phyloP scores from a whole-genome alignment of 2,797 vertebrate genomes.

The Mormyrops boulengeri region DNA sequence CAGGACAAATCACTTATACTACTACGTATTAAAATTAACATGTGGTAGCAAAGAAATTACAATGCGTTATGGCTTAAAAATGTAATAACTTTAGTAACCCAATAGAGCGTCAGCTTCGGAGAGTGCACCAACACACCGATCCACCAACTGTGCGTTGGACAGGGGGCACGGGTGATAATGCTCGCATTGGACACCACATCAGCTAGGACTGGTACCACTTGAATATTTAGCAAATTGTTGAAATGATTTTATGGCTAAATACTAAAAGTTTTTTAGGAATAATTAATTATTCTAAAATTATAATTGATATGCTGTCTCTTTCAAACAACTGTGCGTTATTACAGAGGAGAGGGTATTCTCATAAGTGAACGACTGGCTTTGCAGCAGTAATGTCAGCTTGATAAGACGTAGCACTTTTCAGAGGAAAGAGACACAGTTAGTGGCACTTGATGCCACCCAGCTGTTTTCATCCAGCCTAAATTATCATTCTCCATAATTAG shows the following conservation, averaged over 20 bases:
- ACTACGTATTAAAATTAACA: background rate
- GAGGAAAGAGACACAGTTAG: background rate
- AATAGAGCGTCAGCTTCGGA: background rate
- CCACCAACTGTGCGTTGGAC: background rate
- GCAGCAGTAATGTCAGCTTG: background rate
- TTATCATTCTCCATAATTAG: background rate
- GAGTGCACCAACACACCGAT: too few species aligned
- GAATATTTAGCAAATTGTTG: background rate
- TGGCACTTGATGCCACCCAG: background rate
- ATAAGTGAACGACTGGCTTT: background rate
- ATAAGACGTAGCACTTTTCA: background rate
- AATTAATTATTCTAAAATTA: background rate
- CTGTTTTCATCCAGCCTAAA: background rate
- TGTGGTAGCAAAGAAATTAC: background rate
- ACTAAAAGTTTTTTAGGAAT: background rate
- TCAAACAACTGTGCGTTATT: background rate
- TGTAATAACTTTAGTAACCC: background rate
- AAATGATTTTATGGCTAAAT: background rate
- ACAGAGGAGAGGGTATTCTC: background rate
- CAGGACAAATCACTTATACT: background rate
- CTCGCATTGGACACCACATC: background rate
- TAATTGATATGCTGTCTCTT: background rate
- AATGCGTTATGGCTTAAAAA: background rate
- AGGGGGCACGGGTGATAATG: background rate
- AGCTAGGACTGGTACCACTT: background rate